Percentiles rank a stretch among this genome's conserved stretches.
Evolutionary conservation across 2,888 invertebrate genomes (phyloP).

Genomic region (Drosophila setosimentum): DNA sequence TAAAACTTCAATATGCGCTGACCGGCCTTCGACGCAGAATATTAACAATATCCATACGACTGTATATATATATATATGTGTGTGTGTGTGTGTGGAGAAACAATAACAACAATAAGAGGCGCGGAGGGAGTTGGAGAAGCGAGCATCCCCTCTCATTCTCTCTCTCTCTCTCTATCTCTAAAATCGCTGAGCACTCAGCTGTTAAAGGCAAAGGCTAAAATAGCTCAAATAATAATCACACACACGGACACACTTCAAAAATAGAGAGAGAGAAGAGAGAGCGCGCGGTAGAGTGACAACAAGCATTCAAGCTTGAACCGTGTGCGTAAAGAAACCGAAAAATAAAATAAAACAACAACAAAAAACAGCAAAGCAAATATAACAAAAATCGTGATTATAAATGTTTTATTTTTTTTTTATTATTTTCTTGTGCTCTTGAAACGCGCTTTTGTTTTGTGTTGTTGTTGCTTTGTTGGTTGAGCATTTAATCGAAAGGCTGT

Average conservation of each 20-base stretch:
- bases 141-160: slow-evolving; percentile 31
- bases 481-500: slow-evolving; percentile 49
- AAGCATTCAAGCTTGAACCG: slow-evolving; percentile 45
- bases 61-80: slow-evolving; percentile 2
- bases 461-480: slow-evolving; percentile 14
- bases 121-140: slow-evolving; percentile 19
- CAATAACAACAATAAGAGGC: slow-evolving; percentile 11
- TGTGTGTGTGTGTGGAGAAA: slow-evolving; percentile 18
- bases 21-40: slow-evolving; percentile 68
- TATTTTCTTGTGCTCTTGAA: slow-evolving; percentile 51
- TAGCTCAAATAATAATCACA: slow-evolving; percentile 44
- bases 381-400: slow-evolving; percentile 41
- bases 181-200: slow-evolving; percentile 39
- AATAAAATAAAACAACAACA: slow-evolving; percentile 16
- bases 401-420: slow-evolving; percentile 6
- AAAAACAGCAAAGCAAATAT: slow-evolving; percentile 41
- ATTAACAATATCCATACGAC: slow-evolving; percentile 54
- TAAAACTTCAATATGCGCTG: slow-evolving; percentile 66
- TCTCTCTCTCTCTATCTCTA: slow-evolving; percentile 5
- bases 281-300: slow-evolving; percentile 22
- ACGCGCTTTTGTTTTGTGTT: slow-evolving; percentile 43
- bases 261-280: slow-evolving; percentile 1
- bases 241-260: slow-evolving; percentile 6
- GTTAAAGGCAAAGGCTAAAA: slow-evolving; percentile 53
- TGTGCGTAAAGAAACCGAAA: slow-evolving; percentile 51